These are phyloP conservation scores for Erpetoichthys calabaricus DNA, from an alignment of 2,797 vertebrate genomes.

Conservation along the genomic window DNA sequence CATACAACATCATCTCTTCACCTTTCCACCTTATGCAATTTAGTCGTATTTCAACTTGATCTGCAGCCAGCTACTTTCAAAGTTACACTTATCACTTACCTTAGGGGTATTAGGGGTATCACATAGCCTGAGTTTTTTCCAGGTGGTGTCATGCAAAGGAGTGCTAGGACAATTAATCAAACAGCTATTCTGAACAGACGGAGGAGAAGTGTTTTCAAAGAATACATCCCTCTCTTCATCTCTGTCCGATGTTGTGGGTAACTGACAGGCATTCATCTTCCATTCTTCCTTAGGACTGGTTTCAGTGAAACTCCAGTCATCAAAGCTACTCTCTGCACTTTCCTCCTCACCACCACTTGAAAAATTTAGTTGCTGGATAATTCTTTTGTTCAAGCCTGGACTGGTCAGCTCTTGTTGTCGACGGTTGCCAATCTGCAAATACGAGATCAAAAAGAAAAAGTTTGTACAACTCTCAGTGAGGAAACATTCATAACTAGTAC, in stretches of 20 bases:
- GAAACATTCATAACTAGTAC: no score
- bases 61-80: no score
- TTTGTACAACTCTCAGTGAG: no score
- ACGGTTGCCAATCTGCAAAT: no score
- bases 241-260: constrained; percentile 16
- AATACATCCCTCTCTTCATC: background rate
- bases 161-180: constrained; percentile 31
- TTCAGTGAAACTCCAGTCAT: constrained; percentile 28
- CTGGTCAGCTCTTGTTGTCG: constrained; percentile 26
- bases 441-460: no score
- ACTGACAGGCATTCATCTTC: constrained; percentile 14
- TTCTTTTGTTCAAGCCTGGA: constrained; percentile 26
- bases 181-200: background rate
- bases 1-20: no score
- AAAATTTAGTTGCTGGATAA: constrained; percentile 60
- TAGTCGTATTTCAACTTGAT: no score
- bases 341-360: constrained; percentile 49
- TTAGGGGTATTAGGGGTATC: constrained; percentile 76
- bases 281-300: background rate
- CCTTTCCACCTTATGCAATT: no score
- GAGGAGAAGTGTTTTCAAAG: no score
- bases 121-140: constrained; percentile 57
- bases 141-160: constrained; percentile 53
- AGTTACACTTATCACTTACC: constrained; percentile 35
- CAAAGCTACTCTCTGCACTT: constrained; percentile 37